Percentiles rank a stretch among this genome's conserved stretches.
Evolutionary conservation across 1,140 invertebrate species (phyloP).

Genomic region (Chymomyza costata): DNA sequence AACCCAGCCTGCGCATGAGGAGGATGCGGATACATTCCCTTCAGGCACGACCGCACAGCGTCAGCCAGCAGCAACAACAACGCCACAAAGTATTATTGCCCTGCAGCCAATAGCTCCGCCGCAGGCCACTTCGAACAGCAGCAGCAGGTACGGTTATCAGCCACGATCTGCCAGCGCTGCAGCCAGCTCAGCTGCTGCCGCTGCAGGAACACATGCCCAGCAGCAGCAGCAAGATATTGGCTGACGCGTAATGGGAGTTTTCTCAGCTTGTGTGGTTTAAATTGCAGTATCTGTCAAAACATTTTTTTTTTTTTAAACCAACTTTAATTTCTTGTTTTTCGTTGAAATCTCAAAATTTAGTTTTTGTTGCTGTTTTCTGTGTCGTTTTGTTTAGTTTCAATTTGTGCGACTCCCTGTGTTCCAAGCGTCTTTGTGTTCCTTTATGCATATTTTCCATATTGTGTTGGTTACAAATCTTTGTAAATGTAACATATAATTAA

Average conservation of each 20-base stretch:
- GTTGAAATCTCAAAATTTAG: background rate
- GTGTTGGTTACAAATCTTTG: too few species aligned
- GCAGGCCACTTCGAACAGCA: too few species aligned
- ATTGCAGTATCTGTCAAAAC: conserved; percentile 8
- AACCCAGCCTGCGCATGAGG: conserved; percentile 33
- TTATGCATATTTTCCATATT: too few species aligned
- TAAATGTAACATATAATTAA: too few species aligned
- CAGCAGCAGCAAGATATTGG: conserved; percentile 79
- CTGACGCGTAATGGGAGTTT: conserved; percentile 85
- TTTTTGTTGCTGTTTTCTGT: conserved; percentile 32
- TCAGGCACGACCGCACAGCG: conserved; percentile 29
- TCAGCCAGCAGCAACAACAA: conserved; percentile 29
- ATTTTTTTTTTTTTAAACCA: conserved; percentile 3
- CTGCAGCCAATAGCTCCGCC: conserved; percentile 20
- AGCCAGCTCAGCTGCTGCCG: conserved; percentile 79
- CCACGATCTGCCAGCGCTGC: conserved; percentile 80
- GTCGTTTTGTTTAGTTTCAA: conserved; percentile 27
- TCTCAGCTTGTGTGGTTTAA: conserved; percentile 86
- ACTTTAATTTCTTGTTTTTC: too few species aligned
- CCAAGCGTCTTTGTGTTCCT: conserved; percentile 29
- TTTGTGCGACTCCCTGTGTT: conserved; percentile 21
- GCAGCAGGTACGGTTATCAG: conserved; percentile 85
- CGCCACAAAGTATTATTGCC: conserved; percentile 60
- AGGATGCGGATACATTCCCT: conserved; percentile 67
- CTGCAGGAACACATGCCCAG: conserved; percentile 57